Evolutionary conservation across 2,888 invertebrate genomes (phyloP).

Genomic region (Philereme vetulata): DNA sequence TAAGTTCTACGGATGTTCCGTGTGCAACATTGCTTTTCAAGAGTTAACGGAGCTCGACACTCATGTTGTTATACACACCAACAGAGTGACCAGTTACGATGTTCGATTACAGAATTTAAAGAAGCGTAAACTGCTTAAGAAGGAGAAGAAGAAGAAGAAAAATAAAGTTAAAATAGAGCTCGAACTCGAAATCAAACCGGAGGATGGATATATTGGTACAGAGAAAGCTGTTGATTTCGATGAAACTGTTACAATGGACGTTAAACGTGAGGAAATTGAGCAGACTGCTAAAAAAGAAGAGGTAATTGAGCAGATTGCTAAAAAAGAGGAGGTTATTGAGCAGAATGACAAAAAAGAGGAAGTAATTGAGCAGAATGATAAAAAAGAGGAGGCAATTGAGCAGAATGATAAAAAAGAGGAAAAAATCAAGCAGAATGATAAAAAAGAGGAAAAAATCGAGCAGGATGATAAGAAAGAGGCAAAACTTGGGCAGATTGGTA

Average conservation of each 20-base stretch:
- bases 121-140: conserved; percentile 62
- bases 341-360: conserved; percentile 26
- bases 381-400: too few relatives aligned
- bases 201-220: conserved; percentile 73
- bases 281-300: conserved; percentile 7
- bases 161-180: conserved; percentile 50
- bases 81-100: conserved; percentile 72
- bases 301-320: not conserved
- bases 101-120: conserved; percentile 63
- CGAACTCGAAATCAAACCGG: conserved; percentile 69
- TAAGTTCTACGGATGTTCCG: conserved; percentile 70
- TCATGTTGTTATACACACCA: conserved; percentile 68
- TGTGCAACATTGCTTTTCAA: conserved; percentile 66
- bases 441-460: too few relatives aligned
- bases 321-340: conserved; percentile 8
- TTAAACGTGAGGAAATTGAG: conserved; percentile 9
- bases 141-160: conserved; percentile 59
- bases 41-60: conserved; percentile 60
- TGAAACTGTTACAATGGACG: conserved; percentile 10
- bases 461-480: too few relatives aligned
- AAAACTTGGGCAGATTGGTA: too few relatives aligned
- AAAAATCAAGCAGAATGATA: too few relatives aligned
- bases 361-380: conserved; percentile 26
- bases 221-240: conserved; percentile 56
- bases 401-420: conserved; percentile 23